phyloP scores from a whole-genome alignment of 64 coral and sea anemone genomes.

The Acropora tenuis region DNA sequence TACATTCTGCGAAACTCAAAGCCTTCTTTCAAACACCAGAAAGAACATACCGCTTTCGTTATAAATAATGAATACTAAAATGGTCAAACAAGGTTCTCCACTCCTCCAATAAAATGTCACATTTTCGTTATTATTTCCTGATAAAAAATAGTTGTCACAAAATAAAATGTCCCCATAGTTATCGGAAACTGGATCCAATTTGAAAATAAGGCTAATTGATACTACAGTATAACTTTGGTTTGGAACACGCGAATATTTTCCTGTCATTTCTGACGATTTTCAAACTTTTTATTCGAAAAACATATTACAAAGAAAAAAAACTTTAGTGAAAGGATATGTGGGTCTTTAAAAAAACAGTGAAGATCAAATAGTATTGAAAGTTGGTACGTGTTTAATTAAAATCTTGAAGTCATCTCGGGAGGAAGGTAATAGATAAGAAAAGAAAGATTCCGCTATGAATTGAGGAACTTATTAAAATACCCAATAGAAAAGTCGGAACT shows the following conservation, averaged over 20 bases:
- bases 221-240: background rate
- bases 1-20: background rate
- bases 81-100: background rate
- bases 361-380: no score
- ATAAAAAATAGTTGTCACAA: background rate
- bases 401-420: background rate
- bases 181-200: background rate
- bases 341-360: no score
- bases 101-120: conserved; percentile 8
- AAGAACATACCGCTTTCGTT: background rate
- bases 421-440: background rate
- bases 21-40: background rate
- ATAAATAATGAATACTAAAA: conserved; percentile 26
- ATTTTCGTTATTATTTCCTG: conserved; percentile 3
- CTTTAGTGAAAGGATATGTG: no score
- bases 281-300: background rate
- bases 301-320: background rate
- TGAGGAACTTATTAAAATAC: background rate
- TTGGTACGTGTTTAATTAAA: background rate
- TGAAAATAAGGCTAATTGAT: conserved; percentile 31
- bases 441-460: background rate
- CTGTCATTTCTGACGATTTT: no score
- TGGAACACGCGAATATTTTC: no score
- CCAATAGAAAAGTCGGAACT: background rate
- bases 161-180: background rate